Conservation (phyloP, 2,888 invertebrate genomes). For the Blomia tropicalis region DNA sequence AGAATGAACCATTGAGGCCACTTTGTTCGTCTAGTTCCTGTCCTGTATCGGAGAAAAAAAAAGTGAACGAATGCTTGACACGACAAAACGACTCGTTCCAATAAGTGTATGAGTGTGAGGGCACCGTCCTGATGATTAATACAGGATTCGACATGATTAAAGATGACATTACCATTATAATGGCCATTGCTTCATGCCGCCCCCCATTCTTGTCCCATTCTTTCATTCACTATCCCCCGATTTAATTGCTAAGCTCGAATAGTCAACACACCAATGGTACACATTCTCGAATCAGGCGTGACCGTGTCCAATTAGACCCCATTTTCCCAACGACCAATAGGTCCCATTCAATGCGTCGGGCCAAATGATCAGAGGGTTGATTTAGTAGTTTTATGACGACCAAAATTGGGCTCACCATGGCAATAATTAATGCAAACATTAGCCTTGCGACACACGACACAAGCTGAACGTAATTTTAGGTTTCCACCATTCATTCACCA, state of each 20-base stretch:
- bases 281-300: conserved; percentile 12
- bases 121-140: conserved; percentile 12
- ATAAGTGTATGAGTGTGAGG: not conserved
- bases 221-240: too few species aligned
- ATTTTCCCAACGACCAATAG: not conserved
- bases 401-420: too few species aligned
- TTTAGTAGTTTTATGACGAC: too few species aligned
- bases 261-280: not conserved
- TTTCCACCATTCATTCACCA: not conserved
- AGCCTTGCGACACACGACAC: not conserved
- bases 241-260: not conserved
- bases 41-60: too few species aligned
- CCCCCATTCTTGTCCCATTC: too few species aligned
- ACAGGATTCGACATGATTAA: not conserved
- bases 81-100: too few species aligned
- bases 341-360: not conserved
- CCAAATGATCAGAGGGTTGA: not conserved
- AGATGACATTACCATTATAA: conserved; percentile 13
- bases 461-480: too few species aligned
- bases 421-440: conserved; percentile 13
- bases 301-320: conserved; percentile 14
- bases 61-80: too few species aligned
- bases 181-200: not conserved
- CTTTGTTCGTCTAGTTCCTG: not conserved
- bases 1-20: not conserved